Percentiles rank a stretch among this genome's conserved stretches.
Evolutionary conservation across 2,797 vertebrate genomes (phyloP).

Genomic region (Anas acuta): DNA sequence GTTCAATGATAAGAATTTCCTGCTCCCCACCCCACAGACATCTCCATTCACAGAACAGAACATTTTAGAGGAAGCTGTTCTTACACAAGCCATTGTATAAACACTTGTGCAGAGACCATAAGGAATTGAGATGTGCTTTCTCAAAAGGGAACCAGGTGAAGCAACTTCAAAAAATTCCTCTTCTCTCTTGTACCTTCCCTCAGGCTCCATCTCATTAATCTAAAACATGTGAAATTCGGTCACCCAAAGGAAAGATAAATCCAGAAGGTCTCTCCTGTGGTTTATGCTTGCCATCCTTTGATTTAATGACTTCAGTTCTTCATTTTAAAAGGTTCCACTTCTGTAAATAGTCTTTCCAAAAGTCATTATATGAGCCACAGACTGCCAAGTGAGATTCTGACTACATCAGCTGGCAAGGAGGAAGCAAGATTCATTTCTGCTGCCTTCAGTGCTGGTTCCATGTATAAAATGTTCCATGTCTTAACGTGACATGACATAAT

Average conservation of each 20-base stretch:
- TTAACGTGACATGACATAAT: not conserved
- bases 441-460: not conserved
- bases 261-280: slow-evolving; percentile 30
- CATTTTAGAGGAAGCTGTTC: slow-evolving; percentile 1
- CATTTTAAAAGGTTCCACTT: not conserved
- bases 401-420: not conserved
- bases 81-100: slow-evolving; percentile 44
- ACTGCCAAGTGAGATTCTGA: not conserved
- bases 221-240: slow-evolving; percentile 57
- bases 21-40: not conserved
- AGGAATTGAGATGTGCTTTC: slow-evolving; percentile 44
- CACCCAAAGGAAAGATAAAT: slow-evolving; percentile 50
- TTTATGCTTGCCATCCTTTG: slow-evolving; percentile 23
- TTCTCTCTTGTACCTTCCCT: not conserved
- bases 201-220: slow-evolving; percentile 26
- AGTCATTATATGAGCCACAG: not conserved
- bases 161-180: slow-evolving; percentile 20
- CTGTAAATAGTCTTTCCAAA: not conserved
- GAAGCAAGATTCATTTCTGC: not conserved
- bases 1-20: not conserved
- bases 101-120: slow-evolving; percentile 39
- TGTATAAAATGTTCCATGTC: not conserved
- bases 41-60: not conserved
- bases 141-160: slow-evolving; percentile 34
- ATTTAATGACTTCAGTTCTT: not conserved